A percentile compares a stretch with the other conserved stretches of the same genome.
Evolutionary conservation across 2,888 invertebrate species (phyloP).

Genomic region (Parthenolecanium corni): DNA sequence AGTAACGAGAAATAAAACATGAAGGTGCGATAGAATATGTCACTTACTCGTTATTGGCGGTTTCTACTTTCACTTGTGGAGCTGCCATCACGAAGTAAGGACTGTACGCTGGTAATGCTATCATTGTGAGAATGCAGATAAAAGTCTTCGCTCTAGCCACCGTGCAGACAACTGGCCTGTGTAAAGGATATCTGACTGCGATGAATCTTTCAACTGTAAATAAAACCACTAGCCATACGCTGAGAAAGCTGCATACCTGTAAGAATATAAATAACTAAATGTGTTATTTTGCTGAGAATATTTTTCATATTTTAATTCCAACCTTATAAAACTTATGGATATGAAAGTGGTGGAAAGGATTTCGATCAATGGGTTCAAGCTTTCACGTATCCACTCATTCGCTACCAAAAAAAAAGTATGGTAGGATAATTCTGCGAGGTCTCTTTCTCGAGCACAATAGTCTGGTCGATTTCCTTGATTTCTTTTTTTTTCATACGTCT

Average conservation of each 20-base stretch:
- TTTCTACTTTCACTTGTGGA: constrained; percentile 31
- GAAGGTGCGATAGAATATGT: no score
- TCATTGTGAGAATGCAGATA: constrained; percentile 43
- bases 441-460: no score
- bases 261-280: constrained; percentile 7
- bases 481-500: no score
- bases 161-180: constrained; percentile 58
- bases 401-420: no score
- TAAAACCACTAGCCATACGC: constrained; percentile 74
- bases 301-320: not conserved
- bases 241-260: constrained; percentile 60
- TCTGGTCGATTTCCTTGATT: no score
- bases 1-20: no score
- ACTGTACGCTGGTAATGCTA: constrained; percentile 48
- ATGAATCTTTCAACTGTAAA: constrained; percentile 77
- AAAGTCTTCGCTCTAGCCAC: constrained; percentile 55
- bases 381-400: no score
- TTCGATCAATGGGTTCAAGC: no score
- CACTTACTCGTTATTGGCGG: constrained; percentile 8
- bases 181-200: constrained; percentile 63
- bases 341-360: no score
- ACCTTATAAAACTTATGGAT: no score
- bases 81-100: constrained; percentile 45
- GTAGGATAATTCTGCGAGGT: no score
- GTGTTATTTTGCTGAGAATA: not conserved